A percentile compares a stretch with the other conserved stretches of the same genome.
Evolutionary conservation across 2,797 vertebrate genomes (phyloP).

Genomic region (Heteromormyrus szaboi): DNA sequence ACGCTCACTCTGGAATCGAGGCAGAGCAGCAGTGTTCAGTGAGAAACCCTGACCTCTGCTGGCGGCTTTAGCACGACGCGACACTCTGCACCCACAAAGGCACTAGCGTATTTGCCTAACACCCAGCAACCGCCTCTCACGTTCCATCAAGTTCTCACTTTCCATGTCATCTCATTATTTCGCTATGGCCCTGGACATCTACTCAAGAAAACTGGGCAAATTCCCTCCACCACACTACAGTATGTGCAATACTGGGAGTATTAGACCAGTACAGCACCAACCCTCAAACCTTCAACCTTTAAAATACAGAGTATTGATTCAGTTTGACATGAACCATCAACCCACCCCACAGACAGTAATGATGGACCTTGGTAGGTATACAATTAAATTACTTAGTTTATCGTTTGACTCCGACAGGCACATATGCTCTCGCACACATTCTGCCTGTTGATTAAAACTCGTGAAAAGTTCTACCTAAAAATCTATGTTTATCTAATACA

Average conservation of each 20-base stretch:
- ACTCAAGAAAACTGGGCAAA: background rate
- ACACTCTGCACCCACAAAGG: background rate
- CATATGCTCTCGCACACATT: background rate
- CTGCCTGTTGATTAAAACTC: background rate
- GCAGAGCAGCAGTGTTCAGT: background rate
- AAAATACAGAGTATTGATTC: background rate
- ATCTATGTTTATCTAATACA: background rate
- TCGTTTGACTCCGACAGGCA: background rate
- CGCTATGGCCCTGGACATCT: background rate
- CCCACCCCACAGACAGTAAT: background rate
- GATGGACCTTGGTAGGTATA: background rate
- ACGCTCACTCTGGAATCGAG: background rate
- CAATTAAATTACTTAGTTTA: background rate
- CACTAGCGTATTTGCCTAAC: background rate
- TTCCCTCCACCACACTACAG: background rate
- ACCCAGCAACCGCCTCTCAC: background rate
- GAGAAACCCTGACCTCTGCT: slow-evolving; percentile 20
- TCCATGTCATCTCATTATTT: background rate
- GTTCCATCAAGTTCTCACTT: background rate
- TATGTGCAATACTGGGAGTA: background rate
- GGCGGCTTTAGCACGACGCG: background rate
- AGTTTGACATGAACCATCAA: background rate
- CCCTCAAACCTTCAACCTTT: background rate
- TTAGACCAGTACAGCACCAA: background rate
- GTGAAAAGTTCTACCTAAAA: background rate